Base-by-base conservation (phyloP, 1,140 invertebrate species). In the Sesamia nonagrioides region DNA sequence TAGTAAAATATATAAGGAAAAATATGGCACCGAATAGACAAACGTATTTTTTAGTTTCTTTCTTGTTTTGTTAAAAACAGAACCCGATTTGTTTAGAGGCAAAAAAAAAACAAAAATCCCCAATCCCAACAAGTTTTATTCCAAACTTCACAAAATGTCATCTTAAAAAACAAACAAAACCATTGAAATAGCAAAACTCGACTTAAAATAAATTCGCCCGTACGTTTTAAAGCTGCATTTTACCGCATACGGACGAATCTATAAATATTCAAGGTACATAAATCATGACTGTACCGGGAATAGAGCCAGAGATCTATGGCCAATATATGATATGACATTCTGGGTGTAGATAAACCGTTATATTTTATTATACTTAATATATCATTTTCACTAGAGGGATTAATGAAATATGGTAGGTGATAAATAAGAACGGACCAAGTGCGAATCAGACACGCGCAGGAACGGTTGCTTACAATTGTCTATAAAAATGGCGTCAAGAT, bases 361-460 rank as follows among this genome's bases (percentile, higher is more conserved):
- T 42, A 42, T 18, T 63, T 48, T 40, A 40, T 63, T 42, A 63
- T 42, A 15, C n/a, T 11, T 56, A 13, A n/a, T n/a, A n/a, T n/a
- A n/a, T n/a, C n/a, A n/a, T n/a, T n/a, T 56, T 18, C 60, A 63
- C 60, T 63, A 35, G 42, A 17, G 37, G 60, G n/a, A 63, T 63
- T 63, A 17, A 42, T 63, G 17, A 42, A 63, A 63, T 63, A 18
- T 8, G 40, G 35, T 1, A n/a, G n/a, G n/a, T 42, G 15, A 13
- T 11, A 63, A 3, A 15, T 61, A n/a, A n/a, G n/a, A n/a, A n/a
- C n/a, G n/a, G n/a, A n/a, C n/a, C n/a, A n/a, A n/a, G n/a, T n/a
- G n/a, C n/a, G n/a, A n/a, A n/a, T n/a, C n/a, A n/a, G n/a, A n/a
- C n/a, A n/a, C n/a, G n/a, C n/a, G n/a, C n/a, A n/a, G n/a, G n/a